Conservation (phyloP, 1,140 invertebrate species). For the Tribolium madens region DNA sequence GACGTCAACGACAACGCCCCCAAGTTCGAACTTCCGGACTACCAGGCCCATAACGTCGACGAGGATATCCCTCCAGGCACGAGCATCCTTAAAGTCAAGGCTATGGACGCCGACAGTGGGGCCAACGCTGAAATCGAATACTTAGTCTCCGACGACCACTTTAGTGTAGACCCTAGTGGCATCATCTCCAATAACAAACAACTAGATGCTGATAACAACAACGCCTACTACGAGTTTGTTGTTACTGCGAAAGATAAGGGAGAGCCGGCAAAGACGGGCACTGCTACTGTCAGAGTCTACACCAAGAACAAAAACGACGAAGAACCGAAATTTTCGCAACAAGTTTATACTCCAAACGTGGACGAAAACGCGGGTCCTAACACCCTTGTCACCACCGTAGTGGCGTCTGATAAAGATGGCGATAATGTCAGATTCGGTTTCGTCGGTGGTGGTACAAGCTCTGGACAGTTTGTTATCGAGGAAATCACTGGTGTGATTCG, state of each 20-base stretch:
- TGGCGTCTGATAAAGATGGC: slow-evolving; percentile 95
- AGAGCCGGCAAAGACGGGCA: slow-evolving; percentile 90
- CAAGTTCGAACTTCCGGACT: slow-evolving; percentile 94
- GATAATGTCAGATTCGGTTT: slow-evolving; percentile 95
- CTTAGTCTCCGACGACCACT: slow-evolving; percentile 90
- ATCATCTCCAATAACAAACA: slow-evolving; percentile 94
- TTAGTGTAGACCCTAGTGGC: slow-evolving; percentile 90
- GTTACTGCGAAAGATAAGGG: slow-evolving; percentile 95
- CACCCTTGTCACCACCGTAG: slow-evolving; percentile 93
- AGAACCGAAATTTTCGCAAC: slow-evolving; percentile 95
- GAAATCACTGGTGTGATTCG: slow-evolving; percentile 95
- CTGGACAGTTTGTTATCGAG: slow-evolving; percentile 94
- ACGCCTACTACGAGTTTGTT: slow-evolving; percentile 94
- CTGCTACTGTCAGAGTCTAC: slow-evolving; percentile 92
- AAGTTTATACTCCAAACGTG: slow-evolving; percentile 96
- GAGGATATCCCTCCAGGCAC: slow-evolving; percentile 93
- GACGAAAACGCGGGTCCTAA: slow-evolving; percentile 96
- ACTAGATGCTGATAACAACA: slow-evolving; percentile 94
- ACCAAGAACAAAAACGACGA: slow-evolving; percentile 98
- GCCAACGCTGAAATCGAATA: slow-evolving; percentile 95
- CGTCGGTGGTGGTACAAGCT: slow-evolving; percentile 88
- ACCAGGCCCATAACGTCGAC: slow-evolving; percentile 94
- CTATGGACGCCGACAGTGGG: slow-evolving; percentile 92
- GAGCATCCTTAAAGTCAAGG: slow-evolving; percentile 91
- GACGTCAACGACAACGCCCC: slow-evolving; percentile 96